phyloP scores from a whole-genome alignment of 1,140 invertebrate genomes.

The Lepidurus couesii region DNA sequence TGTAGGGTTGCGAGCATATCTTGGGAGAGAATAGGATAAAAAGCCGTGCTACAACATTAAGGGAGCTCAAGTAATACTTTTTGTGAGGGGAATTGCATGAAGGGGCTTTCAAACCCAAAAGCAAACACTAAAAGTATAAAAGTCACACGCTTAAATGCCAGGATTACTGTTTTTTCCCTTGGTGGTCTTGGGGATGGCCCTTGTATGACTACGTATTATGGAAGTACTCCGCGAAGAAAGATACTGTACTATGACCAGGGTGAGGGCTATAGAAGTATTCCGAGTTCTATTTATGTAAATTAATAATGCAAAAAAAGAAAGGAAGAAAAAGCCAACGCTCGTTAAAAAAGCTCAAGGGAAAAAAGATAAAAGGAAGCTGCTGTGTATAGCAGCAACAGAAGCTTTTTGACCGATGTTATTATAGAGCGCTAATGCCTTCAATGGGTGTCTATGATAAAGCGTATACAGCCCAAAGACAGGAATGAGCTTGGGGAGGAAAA shows the following conservation, averaged over 20 bases:
- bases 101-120: slow-evolving; percentile 2
- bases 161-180: not conserved
- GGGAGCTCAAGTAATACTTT: not conserved
- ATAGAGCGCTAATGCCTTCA: slow-evolving; percentile 5
- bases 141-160: not conserved
- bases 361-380: slow-evolving; percentile 10
- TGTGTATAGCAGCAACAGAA: slow-evolving; percentile 11
- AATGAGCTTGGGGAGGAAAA: not conserved
- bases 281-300: not conserved
- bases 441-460: slow-evolving; percentile 15
- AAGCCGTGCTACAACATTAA: not conserved
- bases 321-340: not conserved
- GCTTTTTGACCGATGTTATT: slow-evolving; percentile 19
- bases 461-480: not conserved
- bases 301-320: not conserved
- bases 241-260: not conserved
- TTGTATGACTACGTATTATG: not conserved
- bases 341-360: not conserved
- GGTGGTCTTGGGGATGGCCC: not conserved
- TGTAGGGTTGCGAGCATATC: not conserved
- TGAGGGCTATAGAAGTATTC: not conserved
- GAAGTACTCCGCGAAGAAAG: not conserved
- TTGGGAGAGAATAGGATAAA: not conserved
- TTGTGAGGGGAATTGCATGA: not conserved
- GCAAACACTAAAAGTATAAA: not conserved